These are phyloP conservation scores for Todiramphus saurophagus DNA, from an alignment of 2,113 vertebrate genomes.

Conservation along the genomic window DNA sequence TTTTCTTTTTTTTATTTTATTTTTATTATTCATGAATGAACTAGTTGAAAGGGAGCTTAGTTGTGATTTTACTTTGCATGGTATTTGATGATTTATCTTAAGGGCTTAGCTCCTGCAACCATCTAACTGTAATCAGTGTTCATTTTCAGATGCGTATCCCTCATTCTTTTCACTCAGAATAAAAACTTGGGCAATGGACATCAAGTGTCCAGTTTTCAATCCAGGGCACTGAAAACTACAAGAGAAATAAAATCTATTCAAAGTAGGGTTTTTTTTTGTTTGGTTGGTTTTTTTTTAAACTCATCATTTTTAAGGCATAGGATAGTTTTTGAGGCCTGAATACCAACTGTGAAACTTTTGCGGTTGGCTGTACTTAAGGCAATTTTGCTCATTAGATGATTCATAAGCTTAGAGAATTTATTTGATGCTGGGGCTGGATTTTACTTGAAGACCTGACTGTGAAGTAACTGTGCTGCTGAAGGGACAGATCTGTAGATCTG, in stretches of 20 bases:
- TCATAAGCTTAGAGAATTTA: neutral
- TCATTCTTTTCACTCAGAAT: neutral
- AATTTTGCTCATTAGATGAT: neutral
- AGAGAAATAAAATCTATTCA: neutral
- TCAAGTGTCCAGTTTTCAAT: accelerated
- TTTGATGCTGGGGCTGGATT: neutral
- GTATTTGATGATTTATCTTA: neutral
- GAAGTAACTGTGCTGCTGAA: neutral
- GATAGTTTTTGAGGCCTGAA: neutral
- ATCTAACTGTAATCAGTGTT: neutral
- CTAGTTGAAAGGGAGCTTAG: neutral
- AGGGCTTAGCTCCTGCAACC: neutral
- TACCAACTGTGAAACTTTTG: neutral
- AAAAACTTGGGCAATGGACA: neutral
- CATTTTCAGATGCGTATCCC: neutral
- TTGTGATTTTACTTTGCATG: neutral
- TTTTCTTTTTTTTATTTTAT: neutral
- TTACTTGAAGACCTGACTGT: neutral
- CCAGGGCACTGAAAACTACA: neutral
- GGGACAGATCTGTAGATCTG: neutral
- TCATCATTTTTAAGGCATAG: neutral
- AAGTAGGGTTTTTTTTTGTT: neutral
- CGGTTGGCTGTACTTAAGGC: neutral
- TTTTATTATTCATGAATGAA: neutral
- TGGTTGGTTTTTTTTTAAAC: neutral